phyloP scores from a whole-genome alignment of 2,797 vertebrate genomes.

The Benthosema pterotum region DNA sequence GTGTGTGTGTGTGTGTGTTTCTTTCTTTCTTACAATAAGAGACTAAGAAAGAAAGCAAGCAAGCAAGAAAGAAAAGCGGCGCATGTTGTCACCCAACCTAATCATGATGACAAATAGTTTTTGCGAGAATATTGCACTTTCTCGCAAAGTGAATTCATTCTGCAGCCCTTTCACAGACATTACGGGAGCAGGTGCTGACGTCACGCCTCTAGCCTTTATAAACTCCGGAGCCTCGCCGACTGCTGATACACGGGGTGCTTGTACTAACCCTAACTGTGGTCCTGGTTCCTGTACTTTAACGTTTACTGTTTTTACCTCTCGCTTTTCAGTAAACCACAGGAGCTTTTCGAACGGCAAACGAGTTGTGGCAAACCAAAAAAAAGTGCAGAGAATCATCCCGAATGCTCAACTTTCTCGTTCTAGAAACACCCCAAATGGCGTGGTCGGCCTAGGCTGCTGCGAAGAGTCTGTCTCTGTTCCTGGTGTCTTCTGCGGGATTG shows the following conservation, averaged over 20 bases:
- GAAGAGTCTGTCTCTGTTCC: conserved; percentile 77
- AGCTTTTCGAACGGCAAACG: conserved; percentile 9
- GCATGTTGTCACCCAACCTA: too few relatives aligned
- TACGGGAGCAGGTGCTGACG: conserved; percentile 47
- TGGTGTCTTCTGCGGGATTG: conserved; percentile 47
- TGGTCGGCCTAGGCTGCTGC: conserved; percentile 74
- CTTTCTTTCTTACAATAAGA: too few relatives aligned
- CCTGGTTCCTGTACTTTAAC: background rate
- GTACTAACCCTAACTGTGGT: conserved; percentile 68
- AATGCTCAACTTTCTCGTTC: conserved; percentile 54
- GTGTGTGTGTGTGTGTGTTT: too few relatives aligned
- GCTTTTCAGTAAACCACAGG: conserved; percentile 71
- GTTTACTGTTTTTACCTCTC: conserved; percentile 64
- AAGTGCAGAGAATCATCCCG: conserved; percentile 62
- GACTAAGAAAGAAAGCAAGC: too few relatives aligned
- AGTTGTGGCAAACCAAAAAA: conserved; percentile 39
- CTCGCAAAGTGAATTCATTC: background rate
- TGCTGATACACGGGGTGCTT: conserved; percentile 27
- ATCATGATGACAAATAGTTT: too few relatives aligned
- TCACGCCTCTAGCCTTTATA: conserved; percentile 47
- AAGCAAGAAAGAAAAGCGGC: too few relatives aligned
- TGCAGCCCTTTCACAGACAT: background rate
- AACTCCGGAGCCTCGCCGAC: accelerated
- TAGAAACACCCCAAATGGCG: conserved; percentile 52
- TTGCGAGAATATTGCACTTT: too few relatives aligned